These are phyloP conservation scores for Drosophila sechellia DNA, from an alignment of 1,140 invertebrate species.

Conservation along the genomic window DNA sequence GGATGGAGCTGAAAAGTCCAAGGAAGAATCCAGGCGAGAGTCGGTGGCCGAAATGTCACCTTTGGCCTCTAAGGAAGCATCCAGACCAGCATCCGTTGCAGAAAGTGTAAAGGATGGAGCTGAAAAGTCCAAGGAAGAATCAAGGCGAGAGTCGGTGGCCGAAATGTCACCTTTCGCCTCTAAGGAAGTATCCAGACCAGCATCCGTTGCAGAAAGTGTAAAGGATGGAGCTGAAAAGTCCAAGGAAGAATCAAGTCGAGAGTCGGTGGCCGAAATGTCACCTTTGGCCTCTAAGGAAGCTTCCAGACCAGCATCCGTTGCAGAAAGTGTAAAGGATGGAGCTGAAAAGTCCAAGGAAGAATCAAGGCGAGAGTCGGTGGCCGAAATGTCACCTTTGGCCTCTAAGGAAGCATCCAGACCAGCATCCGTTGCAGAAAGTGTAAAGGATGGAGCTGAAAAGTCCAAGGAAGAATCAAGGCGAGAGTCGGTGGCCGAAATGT, in stretches of 20 bases:
- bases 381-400: constrained; percentile 27
- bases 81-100: too few relatives aligned
- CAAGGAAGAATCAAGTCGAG: too few relatives aligned
- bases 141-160: too few relatives aligned
- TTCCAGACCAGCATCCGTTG: too few relatives aligned
- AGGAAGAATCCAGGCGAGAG: neutral
- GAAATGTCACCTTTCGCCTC: neutral
- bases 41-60: neutral
- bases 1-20: neutral
- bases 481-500: constrained; percentile 32
- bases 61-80: neutral
- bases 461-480: constrained; percentile 1
- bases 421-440: constrained; percentile 25
- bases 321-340: constrained; percentile 10
- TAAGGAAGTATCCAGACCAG: neutral
- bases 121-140: too few relatives aligned
- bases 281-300: too few relatives aligned
- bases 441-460: constrained; percentile 30
- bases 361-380: neutral
- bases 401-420: constrained; percentile 36
- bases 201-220: too few relatives aligned
- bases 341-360: neutral
- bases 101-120: too few relatives aligned
- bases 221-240: too few relatives aligned
- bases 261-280: too few relatives aligned